Evolutionary conservation across 1,140 invertebrate species (phyloP), one percentile per base, ranked within the genome.

Genomic region (Coptotermes formosanus): DNA sequence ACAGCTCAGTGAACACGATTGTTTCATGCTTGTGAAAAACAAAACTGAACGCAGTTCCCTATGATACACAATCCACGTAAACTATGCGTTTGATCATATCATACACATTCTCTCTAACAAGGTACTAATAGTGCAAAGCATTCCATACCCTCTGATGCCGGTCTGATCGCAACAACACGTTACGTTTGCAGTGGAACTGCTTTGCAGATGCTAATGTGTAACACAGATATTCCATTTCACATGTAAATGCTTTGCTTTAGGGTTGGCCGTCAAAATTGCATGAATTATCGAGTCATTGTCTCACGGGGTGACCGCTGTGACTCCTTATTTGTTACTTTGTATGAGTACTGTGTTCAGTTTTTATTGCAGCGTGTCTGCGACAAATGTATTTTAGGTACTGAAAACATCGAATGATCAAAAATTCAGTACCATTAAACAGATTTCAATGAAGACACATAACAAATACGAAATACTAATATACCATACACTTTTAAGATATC

Each of bases 151-250:
- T 75, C n/a, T 75, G 64, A n/a, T 21, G 12, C 59, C 59, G 21
- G 25, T 3, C 59, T n/a, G 59, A 64, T 75, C 64, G 64, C 64
- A 30, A 12, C n/a, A 75, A 75, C 64, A 75, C 64, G 64, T 75
- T 75, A 30, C 25, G n/a, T 75, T 75, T 75, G 7, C 25, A 25
- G 64, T 9, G 64, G 3, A 75, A 75, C 64, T 75, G 30, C 25
- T 30, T 75, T 75, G 64, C 64, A 75, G 11, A n/a, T 30, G n/a
- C 64, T 75, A 75, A 75, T 75, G 64, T 75, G 64, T 75, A 75
- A 75, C 64, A 75, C 64, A 75, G 64, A 75, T 75, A 75, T 75
- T 75, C 64, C 64, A 75, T 75, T 75, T 75, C 64, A n/a, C 25
- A 75, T 75, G 25, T 75, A 75, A 75, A n/a, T 75, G 64, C 64